Conservation (phyloP, 2,797 vertebrate genomes). For the Enteromius anoplus region DNA sequence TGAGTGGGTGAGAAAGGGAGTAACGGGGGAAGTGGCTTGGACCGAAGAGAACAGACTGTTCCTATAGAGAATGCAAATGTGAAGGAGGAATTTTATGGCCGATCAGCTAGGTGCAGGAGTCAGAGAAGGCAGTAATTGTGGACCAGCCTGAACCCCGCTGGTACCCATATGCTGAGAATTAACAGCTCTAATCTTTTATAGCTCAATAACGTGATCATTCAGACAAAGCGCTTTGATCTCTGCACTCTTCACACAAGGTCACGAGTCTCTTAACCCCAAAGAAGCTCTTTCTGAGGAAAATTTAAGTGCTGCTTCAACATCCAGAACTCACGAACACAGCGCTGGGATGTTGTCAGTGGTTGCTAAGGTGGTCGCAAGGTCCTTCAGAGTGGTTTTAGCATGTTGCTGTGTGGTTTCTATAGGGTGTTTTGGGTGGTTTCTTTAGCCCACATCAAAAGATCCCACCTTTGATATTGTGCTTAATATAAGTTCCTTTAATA, state of each 20-base stretch:
- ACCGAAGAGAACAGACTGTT: slow-evolving; percentile 63
- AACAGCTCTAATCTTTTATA: slow-evolving; percentile 22
- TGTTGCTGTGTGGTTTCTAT: background rate
- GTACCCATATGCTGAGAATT: slow-evolving; percentile 3
- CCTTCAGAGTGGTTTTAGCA: background rate
- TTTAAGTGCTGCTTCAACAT: background rate
- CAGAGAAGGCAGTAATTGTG: slow-evolving; percentile 35
- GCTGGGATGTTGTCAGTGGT: background rate
- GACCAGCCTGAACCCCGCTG: background rate
- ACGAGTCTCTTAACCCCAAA: background rate
- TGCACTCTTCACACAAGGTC: background rate
- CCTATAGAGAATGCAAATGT: slow-evolving; percentile 64
- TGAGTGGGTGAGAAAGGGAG: slow-evolving; percentile 18
- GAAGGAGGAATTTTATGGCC: slow-evolving; percentile 42
- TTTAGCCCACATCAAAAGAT: background rate
- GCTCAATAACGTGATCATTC: background rate
- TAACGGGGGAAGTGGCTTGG: slow-evolving; percentile 36
- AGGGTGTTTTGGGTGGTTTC: background rate
- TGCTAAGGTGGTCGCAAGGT: background rate
- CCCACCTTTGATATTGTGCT: background rate
- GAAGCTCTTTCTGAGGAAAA: background rate
- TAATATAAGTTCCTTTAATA: background rate
- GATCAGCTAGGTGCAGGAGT: slow-evolving; percentile 57
- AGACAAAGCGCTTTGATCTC: slow-evolving; percentile 10
- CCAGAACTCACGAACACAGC: background rate